Conservation (phyloP, 1,140 invertebrate genomes). For the Orchesella cincta region DNA sequence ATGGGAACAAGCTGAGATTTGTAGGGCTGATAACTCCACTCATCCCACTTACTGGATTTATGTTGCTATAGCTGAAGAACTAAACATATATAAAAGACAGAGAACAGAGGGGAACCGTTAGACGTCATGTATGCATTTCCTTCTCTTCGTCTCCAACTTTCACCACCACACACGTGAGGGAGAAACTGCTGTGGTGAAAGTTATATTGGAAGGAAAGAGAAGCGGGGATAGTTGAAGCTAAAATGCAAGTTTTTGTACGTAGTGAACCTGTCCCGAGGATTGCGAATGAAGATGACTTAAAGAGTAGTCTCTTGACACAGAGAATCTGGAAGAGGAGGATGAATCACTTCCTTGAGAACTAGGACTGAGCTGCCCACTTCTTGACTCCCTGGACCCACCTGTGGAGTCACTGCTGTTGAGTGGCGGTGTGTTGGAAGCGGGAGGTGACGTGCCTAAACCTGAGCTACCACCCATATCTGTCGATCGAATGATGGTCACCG, state of each 20-base stretch:
- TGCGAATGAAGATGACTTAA: slow-evolving; percentile 52
- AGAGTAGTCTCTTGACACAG: slow-evolving; percentile 50
- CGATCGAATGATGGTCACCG: slow-evolving; percentile 90
- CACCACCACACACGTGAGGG: not conserved
- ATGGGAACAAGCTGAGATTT: slow-evolving; percentile 83
- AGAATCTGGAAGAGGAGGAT: slow-evolving; percentile 43
- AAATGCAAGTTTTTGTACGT: slow-evolving; percentile 26
- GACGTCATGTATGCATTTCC: not conserved
- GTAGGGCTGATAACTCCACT: slow-evolving; percentile 79
- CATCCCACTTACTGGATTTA: slow-evolving; percentile 71
- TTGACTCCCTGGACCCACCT: slow-evolving; percentile 39
- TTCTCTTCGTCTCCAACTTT: not conserved
- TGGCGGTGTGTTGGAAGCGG: slow-evolving; percentile 66
- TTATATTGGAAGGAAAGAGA: slow-evolving; percentile 14
- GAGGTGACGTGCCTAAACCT: slow-evolving; percentile 59
- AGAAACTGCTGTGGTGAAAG: too few species aligned
- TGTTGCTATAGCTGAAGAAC: slow-evolving; percentile 86
- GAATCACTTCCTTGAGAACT: slow-evolving; percentile 48
- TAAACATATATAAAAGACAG: slow-evolving; percentile 56
- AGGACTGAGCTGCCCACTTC: slow-evolving; percentile 51
- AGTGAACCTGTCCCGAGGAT: slow-evolving; percentile 49
- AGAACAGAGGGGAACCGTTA: slow-evolving; percentile 28
- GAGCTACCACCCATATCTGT: slow-evolving; percentile 64
- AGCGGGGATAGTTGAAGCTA: not conserved
- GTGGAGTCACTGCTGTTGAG: slow-evolving; percentile 44